phyloP scores from a whole-genome alignment of 2,888 invertebrate genomes.

The Noctua fimbriata region DNA sequence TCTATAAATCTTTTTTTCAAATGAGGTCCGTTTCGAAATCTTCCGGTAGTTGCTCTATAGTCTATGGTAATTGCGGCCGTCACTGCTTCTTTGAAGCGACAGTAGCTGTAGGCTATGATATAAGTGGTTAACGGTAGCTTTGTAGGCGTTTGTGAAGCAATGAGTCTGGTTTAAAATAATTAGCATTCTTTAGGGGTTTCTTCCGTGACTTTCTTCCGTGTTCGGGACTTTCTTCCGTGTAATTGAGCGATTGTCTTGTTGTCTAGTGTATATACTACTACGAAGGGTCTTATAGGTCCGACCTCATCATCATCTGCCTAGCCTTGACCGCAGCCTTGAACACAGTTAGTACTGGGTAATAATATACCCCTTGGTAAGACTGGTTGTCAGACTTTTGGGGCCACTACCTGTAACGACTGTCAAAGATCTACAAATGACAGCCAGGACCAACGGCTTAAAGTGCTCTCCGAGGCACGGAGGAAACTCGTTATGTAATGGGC shows the following conservation, averaged over 20 bases:
- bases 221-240: too few relatives aligned
- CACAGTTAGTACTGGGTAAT: too few relatives aligned
- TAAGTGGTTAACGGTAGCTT: constrained; percentile 62
- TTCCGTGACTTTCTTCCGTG: too few relatives aligned
- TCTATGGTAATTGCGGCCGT: constrained; percentile 51
- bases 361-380: too few relatives aligned
- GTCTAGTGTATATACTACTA: neutral
- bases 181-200: constrained; percentile 30
- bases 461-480: too few relatives aligned
- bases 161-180: constrained; percentile 31
- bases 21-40: constrained; percentile 44
- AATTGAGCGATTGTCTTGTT: neutral
- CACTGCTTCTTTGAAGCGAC: constrained; percentile 27
- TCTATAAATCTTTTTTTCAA: constrained; percentile 47
- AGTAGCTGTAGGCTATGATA: constrained; percentile 48
- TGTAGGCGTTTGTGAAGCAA: constrained; percentile 41
- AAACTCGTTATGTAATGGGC: too few relatives aligned
- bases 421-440: too few relatives aligned
- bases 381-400: too few relatives aligned
- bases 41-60: constrained; percentile 36
- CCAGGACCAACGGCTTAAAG: too few relatives aligned
- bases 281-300: neutral
- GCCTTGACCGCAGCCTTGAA: too few relatives aligned
- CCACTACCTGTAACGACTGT: too few relatives aligned
- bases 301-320: too few relatives aligned